phyloP scores from a whole-genome alignment of 2,888 invertebrate genomes.

The Bedellia somnulentella region DNA sequence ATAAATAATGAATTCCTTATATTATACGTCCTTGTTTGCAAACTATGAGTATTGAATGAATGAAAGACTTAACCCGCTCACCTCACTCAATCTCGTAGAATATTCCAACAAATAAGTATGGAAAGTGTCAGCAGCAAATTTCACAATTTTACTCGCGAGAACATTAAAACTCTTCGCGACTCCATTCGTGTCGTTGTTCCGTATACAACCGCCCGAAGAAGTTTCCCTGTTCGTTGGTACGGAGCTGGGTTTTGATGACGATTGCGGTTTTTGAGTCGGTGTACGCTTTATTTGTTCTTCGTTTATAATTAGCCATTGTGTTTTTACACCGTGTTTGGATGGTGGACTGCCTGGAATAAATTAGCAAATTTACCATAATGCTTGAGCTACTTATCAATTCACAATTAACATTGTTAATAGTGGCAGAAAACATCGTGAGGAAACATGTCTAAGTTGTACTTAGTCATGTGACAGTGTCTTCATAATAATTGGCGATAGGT shows the following conservation, averaged over 20 bases:
- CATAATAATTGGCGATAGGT: too few species aligned
- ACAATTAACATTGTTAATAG: too few species aligned
- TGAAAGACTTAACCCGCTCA: slow-evolving; percentile 11
- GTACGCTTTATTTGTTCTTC: slow-evolving; percentile 20
- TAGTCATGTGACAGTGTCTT: too few species aligned
- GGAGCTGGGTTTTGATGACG: slow-evolving; percentile 1
- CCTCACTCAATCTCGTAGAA: slow-evolving; percentile 55
- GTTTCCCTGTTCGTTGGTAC: not conserved
- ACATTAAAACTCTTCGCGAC: slow-evolving; percentile 29
- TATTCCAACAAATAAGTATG: slow-evolving; percentile 52
- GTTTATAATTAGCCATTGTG: slow-evolving; percentile 35
- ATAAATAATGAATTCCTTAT: not conserved
- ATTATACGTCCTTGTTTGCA: not conserved
- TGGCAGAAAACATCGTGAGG: too few species aligned
- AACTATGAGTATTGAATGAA: not conserved
- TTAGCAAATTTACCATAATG: too few species aligned
- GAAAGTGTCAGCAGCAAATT: slow-evolving; percentile 45
- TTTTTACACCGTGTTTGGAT: slow-evolving; percentile 30
- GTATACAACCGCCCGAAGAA: not conserved
- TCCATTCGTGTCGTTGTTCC: slow-evolving; percentile 18
- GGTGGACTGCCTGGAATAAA: slow-evolving; percentile 28
- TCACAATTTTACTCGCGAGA: slow-evolving; percentile 32
- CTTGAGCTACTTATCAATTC: too few species aligned
- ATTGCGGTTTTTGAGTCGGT: slow-evolving; percentile 13
- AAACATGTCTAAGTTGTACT: too few species aligned